Base-by-base conservation (phyloP, 2,113 vertebrate species). In the Carassius carassius region DNA sequence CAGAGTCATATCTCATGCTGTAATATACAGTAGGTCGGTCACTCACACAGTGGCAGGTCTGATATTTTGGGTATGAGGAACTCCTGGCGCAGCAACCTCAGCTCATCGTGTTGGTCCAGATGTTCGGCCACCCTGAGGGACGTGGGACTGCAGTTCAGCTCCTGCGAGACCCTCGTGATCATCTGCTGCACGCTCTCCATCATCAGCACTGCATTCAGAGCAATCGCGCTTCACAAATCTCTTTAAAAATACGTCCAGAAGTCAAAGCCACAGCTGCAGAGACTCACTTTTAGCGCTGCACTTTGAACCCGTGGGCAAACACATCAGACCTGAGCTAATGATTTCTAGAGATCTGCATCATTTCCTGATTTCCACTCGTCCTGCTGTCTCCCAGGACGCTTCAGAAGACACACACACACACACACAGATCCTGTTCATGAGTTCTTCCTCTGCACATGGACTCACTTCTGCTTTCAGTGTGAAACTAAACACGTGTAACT, bases 41-140 rank as follows among this genome's bases (percentile, higher is more conserved):
- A 93, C 97, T 97, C 90, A 99, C 97, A 94, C 60, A 90, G 87
- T 86, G 97, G 96, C 41, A 99, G 90, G 83, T 98, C 95, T 49
- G 92, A 92, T 21, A 95, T 89, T 95, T 94, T 97, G 0, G 98
- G 97, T 29, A 99, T 77, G 23, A 86, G 87, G 89, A 99, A 99
- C 51, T 92, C 73, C 3, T 95, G 90, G 5, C 94, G 93, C 62
- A 99, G 92, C 29, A 29, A 2, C 17, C 83, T 91, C 82, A 99
- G 92, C 0, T 93, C 74, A 73, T 99, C 98, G 6, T 94, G 91
- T 69, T 94, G 35, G 88, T 99, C 98, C 0, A 99, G 92, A 83
- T 84, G 88, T 5, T 90, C 10, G 2, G 98, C 97, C 1, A 99
- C 93, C 3, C 90, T 83, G 54, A 83, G 87, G 6, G 97, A 96